phyloP scores from a whole-genome alignment of 2,888 invertebrate genomes.

The Creontiades dilutus region DNA sequence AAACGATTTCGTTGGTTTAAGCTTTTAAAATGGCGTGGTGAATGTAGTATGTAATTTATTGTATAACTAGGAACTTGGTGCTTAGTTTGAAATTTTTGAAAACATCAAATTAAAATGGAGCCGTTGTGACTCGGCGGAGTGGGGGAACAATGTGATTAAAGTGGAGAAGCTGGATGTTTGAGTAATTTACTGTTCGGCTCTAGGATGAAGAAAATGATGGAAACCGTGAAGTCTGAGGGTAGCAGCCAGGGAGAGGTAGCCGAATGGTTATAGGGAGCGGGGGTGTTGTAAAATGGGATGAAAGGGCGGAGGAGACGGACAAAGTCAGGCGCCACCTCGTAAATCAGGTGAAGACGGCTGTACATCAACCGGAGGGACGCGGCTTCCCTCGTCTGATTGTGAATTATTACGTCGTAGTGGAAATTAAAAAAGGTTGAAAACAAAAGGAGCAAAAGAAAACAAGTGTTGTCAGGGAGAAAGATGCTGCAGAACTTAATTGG shows the following conservation, averaged over 20 bases:
- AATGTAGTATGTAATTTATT: too few relatives aligned
- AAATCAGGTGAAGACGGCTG: slow-evolving; percentile 63
- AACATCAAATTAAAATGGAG: background rate
- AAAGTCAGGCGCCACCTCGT: slow-evolving; percentile 62
- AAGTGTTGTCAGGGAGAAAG: background rate
- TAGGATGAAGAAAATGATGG: slow-evolving; percentile 31
- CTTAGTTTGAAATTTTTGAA: background rate
- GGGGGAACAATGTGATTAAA: slow-evolving; percentile 45
- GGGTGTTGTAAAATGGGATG: slow-evolving; percentile 57
- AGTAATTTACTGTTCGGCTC: slow-evolving; percentile 48
- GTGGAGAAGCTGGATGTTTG: slow-evolving; percentile 51
- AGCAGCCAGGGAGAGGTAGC: background rate
- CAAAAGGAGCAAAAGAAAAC: background rate
- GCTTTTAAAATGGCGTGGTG: too few relatives aligned
- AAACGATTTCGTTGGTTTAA: too few relatives aligned
- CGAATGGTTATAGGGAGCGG: background rate
- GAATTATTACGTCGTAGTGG: slow-evolving; percentile 57
- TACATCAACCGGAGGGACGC: slow-evolving; percentile 48
- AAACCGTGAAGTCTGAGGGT: background rate
- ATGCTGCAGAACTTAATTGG: slow-evolving; percentile 29
- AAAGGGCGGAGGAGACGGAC: slow-evolving; percentile 54
- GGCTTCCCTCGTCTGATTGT: slow-evolving; percentile 54
- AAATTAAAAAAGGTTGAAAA: slow-evolving; percentile 24
- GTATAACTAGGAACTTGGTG: too few relatives aligned
- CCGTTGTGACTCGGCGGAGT: background rate